Base-by-base conservation (phyloP, 2,888 invertebrate species). In the Pseudococcus jackbeardsleyi region DNA sequence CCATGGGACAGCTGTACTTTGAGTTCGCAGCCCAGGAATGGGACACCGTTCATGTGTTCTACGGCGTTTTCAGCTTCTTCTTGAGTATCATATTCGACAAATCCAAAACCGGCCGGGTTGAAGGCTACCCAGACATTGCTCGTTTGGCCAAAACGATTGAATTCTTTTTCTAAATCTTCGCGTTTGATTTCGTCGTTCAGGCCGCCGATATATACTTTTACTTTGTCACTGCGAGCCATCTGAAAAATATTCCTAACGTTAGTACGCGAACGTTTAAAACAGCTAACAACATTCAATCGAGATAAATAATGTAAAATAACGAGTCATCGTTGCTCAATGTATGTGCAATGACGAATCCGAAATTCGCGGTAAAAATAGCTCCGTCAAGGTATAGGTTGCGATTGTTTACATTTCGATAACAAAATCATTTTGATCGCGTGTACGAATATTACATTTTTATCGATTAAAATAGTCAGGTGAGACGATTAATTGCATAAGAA, bases 71-170 rank as follows among this genome's bases (percentile, higher is more conserved):
- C 96, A 64, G 97, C 97, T 92, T 97, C 97, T 91, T 95, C 95
- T 92, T 95, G 94, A 92, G 95, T 96, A 92, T 95, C 95, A 92
- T 97, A 98, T 93, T 97, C 97, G 92, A 97, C 96, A 93, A 97
- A 97, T 90, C 97, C 97, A 92, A 97, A 98, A 91, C 97, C 97
- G 90, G 97, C 97, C 90, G 97, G 97, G 92, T 97, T 97, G 92
- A 97, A 96, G 90, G 97, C 97, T 90, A 96, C 96, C 97, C 97
- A 97, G 90, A 97, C 97, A 90, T 96, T 96, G 93, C 96, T 96
- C 90, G 97, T 93, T 93, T 97, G 97, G 90, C 97, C 97, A 92
- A 95, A 97, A 93, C 97, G 97, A 91, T 96, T 96, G 92, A 97
- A 97, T 92, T 97, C 96, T 91, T 94, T 94, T 92, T 97, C 97